Percentiles rank a stretch among this genome's conserved stretches.
Evolutionary conservation across 2,888 invertebrate genomes (phyloP).

Genomic region (Drosophila mettleri): DNA sequence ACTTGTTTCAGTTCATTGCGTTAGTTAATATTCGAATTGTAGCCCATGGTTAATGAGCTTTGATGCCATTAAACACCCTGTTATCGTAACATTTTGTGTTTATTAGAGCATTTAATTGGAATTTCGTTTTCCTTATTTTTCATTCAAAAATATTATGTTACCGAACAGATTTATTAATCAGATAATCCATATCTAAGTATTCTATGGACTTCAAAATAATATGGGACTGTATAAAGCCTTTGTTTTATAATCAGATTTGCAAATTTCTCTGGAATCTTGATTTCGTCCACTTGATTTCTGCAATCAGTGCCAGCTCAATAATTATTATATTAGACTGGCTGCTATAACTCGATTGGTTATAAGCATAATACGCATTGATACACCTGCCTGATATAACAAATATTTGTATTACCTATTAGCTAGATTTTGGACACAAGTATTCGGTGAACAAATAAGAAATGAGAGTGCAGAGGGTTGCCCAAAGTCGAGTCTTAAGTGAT

Average conservation of each 20-base stretch:
- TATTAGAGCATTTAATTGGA: background rate
- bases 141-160: background rate
- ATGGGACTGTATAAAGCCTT: background rate
- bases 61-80: too few relatives aligned
- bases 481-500: background rate
- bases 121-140: too few relatives aligned
- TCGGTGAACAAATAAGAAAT: background rate
- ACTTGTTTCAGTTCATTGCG: background rate
- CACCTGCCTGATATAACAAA: too few relatives aligned
- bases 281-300: slow-evolving; percentile 1
- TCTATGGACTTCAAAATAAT: background rate
- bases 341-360: slow-evolving; percentile 27
- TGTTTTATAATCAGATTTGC: background rate
- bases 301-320: slow-evolving; percentile 4
- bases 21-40: background rate
- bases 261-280: background rate
- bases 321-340: slow-evolving; percentile 5
- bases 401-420: slow-evolving; percentile 11
- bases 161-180: too few relatives aligned
- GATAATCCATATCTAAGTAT: background rate
- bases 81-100: background rate
- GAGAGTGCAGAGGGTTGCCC: slow-evolving; percentile 31
- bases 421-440: slow-evolving; percentile 14
- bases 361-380: slow-evolving; percentile 9
- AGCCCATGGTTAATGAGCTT: background rate